These are phyloP conservation scores for Arion vulgaris DNA, from an alignment of 1,140 invertebrate genomes.

Conservation along the genomic window DNA sequence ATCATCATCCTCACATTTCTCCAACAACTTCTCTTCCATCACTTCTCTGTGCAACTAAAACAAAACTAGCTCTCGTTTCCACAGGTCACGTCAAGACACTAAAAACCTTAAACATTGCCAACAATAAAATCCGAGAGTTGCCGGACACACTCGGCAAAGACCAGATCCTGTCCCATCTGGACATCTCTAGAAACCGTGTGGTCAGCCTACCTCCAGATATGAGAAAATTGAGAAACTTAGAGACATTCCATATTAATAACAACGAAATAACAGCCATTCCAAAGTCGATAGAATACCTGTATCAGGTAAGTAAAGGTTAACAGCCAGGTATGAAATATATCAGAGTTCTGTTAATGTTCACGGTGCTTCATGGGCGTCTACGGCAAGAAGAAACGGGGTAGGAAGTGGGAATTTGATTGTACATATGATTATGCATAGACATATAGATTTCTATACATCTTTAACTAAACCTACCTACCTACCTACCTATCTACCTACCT, in stretches of 20 bases:
- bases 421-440: no score
- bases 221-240: slow-evolving; percentile 64
- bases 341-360: no score
- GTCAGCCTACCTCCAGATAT: slow-evolving; percentile 58
- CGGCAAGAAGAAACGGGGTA: no score
- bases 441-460: no score
- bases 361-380: no score
- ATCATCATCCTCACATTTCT: no score
- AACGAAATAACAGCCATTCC: slow-evolving; percentile 67
- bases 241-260: slow-evolving; percentile 59
- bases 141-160: slow-evolving; percentile 59
- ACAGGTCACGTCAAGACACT: slow-evolving; percentile 54
- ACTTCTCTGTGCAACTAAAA: no score
- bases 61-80: background rate
- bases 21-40: no score
- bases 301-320: slow-evolving; percentile 47
- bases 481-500: no score
- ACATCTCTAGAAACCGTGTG: slow-evolving; percentile 65
- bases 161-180: slow-evolving; percentile 61
- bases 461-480: no score
- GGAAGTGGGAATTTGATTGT: no score
- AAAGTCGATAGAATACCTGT: slow-evolving; percentile 62
- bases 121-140: slow-evolving; percentile 60
- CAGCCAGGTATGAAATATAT: no score
- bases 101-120: slow-evolving; percentile 59